phyloP scores from a whole-genome alignment of 2,797 vertebrate genomes.

The Acanthopagrus latus region DNA sequence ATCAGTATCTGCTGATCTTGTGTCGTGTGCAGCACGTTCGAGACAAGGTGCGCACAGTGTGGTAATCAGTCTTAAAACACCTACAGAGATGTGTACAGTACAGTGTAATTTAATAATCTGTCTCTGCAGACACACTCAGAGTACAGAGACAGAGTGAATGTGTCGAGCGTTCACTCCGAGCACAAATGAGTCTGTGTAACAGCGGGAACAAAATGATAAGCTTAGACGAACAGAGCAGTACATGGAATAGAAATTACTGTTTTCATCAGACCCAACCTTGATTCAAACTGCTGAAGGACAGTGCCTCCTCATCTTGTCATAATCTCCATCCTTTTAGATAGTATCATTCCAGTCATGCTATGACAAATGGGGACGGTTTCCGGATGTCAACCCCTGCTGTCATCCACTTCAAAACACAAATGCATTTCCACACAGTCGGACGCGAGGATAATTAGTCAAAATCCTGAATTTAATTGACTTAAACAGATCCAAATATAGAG shows the following conservation, averaged over 20 bases:
- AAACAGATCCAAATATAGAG: conserved; percentile 14
- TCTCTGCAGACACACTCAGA: conserved; percentile 38
- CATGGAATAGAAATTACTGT: conserved; percentile 66
- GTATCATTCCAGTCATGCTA: neutral
- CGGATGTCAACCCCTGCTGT: neutral
- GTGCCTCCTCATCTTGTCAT: conserved; percentile 7
- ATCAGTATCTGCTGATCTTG: conserved; percentile 26
- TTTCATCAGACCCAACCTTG: conserved; percentile 27
- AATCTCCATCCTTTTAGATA: conserved; percentile 5
- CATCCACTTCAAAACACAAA: neutral
- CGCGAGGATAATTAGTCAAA: conserved; percentile 19
- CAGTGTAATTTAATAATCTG: conserved; percentile 54
- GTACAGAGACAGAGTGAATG: conserved; percentile 43
- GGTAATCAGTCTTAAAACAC: conserved; percentile 22
- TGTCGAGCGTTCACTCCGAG: conserved; percentile 38
- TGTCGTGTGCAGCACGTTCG: conserved; percentile 4
- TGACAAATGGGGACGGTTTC: conserved; percentile 17
- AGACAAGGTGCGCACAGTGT: neutral
- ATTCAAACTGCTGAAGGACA: conserved; percentile 10
- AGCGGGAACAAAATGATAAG: conserved; percentile 70
- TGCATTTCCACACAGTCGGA: too few species aligned
- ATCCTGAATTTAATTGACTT: conserved; percentile 5
- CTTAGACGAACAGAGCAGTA: conserved; percentile 58
- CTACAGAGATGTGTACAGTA: conserved; percentile 20
- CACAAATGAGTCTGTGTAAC: conserved; percentile 64